phyloP scores from a whole-genome alignment of 1,140 invertebrate species.

The Laupala kohalensis region DNA sequence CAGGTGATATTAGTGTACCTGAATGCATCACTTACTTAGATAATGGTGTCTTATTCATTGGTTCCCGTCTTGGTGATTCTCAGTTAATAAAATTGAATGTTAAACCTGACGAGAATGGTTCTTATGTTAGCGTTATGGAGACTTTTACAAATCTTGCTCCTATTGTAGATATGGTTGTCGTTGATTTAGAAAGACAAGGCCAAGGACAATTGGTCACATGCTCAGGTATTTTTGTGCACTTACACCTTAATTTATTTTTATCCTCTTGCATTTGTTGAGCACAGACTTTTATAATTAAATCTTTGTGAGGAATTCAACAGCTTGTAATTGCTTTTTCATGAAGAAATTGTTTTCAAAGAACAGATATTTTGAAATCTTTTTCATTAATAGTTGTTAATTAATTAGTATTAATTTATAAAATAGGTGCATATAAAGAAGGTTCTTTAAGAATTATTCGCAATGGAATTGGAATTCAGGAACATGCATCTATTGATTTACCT shows the following conservation, averaged over 20 bases:
- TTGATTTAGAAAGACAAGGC: slow-evolving; percentile 90
- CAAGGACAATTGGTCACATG: slow-evolving; percentile 97
- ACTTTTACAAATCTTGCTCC: slow-evolving; percentile 94
- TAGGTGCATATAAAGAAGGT: slow-evolving; percentile 89
- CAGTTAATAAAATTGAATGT: slow-evolving; percentile 86
- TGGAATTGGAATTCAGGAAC: slow-evolving; percentile 95
- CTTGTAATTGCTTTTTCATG: background rate
- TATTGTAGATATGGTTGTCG: slow-evolving; percentile 95
- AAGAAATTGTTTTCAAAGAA: background rate
- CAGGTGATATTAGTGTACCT: slow-evolving; percentile 84
- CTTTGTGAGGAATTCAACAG: background rate
- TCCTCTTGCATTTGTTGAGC: background rate
- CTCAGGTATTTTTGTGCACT: slow-evolving; percentile 49
- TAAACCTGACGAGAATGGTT: slow-evolving; percentile 68
- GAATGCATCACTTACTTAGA: slow-evolving; percentile 98
- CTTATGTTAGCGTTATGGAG: slow-evolving; percentile 90
- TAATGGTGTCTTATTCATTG: slow-evolving; percentile 95
- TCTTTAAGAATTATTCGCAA: slow-evolving; percentile 93
- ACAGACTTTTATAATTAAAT: background rate
- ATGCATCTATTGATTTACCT: slow-evolving; percentile 90
- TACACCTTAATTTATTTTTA: background rate
- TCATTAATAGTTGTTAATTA: no score
- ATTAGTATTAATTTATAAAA: background rate
- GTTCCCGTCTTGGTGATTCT: slow-evolving; percentile 91
- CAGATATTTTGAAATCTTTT: no score